phyloP scores from a whole-genome alignment of 1,140 invertebrate genomes.

The Helicoverpa armigera region DNA sequence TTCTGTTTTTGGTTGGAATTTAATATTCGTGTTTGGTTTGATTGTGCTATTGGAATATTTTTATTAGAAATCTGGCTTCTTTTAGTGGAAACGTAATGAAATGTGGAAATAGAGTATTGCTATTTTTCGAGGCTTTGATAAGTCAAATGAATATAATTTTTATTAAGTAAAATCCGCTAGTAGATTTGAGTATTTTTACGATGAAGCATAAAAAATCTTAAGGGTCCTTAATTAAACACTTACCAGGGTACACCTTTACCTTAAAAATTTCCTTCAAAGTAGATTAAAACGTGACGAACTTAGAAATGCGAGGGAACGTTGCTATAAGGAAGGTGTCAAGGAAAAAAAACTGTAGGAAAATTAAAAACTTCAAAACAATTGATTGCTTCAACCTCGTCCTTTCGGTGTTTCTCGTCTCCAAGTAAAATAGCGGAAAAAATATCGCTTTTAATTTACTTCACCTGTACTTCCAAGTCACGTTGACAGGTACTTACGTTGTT shows the following conservation, averaged over 20 bases:
- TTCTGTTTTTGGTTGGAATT: neutral
- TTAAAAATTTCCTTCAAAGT: conserved; percentile 11
- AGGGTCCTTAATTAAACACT: conserved; percentile 39
- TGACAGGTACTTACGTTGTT: neutral
- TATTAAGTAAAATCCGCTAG: neutral
- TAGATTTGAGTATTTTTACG: neutral
- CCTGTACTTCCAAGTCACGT: conserved; percentile 15
- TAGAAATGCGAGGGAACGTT: conserved; percentile 8
- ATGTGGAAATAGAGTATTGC: too few relatives aligned
- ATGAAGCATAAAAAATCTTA: neutral
- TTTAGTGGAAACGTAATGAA: too few relatives aligned
- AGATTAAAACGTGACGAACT: conserved; percentile 48
- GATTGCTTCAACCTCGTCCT: conserved; percentile 25
- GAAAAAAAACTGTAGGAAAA: conserved; percentile 4
- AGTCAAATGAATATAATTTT: too few relatives aligned
- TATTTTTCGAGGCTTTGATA: too few relatives aligned
- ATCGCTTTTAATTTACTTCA: conserved; percentile 12
- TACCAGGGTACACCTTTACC: conserved; percentile 17
- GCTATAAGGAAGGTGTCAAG: neutral
- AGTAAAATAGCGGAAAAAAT: conserved; percentile 22
- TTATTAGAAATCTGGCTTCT: too few relatives aligned
- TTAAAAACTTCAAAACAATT: conserved; percentile 46
- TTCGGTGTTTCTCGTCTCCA: neutral
- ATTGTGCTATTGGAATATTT: too few relatives aligned
- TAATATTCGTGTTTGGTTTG: too few relatives aligned